These are phyloP conservation scores for Ips typographus DNA, from an alignment of 1,140 invertebrate genomes.

Conservation along the genomic window DNA sequence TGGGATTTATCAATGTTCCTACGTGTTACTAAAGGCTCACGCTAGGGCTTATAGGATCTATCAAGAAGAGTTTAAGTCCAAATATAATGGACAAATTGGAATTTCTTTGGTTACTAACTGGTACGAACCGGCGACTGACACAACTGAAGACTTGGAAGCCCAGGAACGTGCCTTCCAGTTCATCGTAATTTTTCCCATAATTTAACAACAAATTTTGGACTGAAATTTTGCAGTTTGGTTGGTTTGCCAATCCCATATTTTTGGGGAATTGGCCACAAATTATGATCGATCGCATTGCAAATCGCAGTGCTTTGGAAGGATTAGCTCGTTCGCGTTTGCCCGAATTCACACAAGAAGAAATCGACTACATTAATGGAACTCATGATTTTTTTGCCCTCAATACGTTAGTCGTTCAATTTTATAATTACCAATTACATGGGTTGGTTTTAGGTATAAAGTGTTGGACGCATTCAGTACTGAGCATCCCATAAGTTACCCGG, in stretches of 20 bases:
- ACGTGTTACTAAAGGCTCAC: conserved; percentile 30
- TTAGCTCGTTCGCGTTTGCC: conserved; percentile 54
- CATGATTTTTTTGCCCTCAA: conserved; percentile 44
- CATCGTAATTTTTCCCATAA: conserved; percentile 43
- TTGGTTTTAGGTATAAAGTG: neutral
- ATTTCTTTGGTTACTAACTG: conserved; percentile 32
- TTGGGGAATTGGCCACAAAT: conserved; percentile 59
- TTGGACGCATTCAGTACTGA: neutral
- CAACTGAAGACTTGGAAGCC: conserved; percentile 52
- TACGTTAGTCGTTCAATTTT: conserved; percentile 56
- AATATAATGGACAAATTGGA: conserved; percentile 46
- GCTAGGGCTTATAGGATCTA: conserved; percentile 57
- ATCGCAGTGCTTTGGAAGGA: conserved; percentile 53
- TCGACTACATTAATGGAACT: conserved; percentile 48
- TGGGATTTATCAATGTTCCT: conserved; percentile 30
- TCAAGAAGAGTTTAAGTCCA: conserved; percentile 52
- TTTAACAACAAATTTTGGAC: conserved; percentile 27
- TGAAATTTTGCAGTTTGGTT: conserved; percentile 55
- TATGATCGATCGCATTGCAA: conserved; percentile 53
- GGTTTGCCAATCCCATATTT: conserved; percentile 57
- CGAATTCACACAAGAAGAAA: conserved; percentile 53
- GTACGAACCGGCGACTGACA: conserved; percentile 26
- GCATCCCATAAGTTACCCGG: conserved; percentile 2
- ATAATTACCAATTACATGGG: conserved; percentile 62
- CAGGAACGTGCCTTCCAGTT: conserved; percentile 53